phyloP scores from a whole-genome alignment of 2,888 invertebrate genomes.

The Sceliomorpha sp. region DNA sequence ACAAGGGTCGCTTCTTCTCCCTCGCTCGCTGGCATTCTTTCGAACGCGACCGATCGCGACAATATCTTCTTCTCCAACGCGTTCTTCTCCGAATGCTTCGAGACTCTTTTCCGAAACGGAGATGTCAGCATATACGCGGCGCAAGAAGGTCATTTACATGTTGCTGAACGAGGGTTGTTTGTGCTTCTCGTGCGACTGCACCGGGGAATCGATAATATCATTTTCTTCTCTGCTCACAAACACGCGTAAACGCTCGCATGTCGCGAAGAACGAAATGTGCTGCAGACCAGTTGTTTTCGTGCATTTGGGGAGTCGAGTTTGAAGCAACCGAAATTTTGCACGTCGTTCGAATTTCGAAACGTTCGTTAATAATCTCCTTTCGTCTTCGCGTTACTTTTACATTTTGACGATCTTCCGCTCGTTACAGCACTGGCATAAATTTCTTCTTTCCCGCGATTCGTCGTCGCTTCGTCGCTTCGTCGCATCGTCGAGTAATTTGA shows the following conservation, averaged over 20 bases:
- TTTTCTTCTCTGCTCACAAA: no score
- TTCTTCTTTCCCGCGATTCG: not conserved
- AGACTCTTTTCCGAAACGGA: conserved; percentile 43
- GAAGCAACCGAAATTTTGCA: no score
- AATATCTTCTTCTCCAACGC: conserved; percentile 24
- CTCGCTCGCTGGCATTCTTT: not conserved
- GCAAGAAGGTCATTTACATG: conserved; percentile 51
- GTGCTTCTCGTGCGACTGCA: conserved; percentile 19
- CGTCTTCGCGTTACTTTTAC: no score
- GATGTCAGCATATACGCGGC: conserved; percentile 49
- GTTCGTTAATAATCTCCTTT: no score
- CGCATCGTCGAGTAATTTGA: no score
- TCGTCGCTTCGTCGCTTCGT: no score
- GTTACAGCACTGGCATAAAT: conserved; percentile 6
- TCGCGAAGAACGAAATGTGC: no score
- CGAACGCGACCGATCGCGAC: not conserved
- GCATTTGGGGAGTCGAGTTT: no score
- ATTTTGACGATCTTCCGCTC: not conserved
- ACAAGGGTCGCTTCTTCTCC: not conserved
- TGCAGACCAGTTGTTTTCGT: no score
- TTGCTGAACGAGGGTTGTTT: conserved; percentile 41
- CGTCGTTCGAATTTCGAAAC: no score
- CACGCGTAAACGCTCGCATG: no score
- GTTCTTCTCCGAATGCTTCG: conserved; percentile 41
- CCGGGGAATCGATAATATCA: conserved; percentile 34